These are phyloP conservation scores for Benthosema pterotum DNA, from an alignment of 2,797 vertebrate species.

Conservation along the genomic window DNA sequence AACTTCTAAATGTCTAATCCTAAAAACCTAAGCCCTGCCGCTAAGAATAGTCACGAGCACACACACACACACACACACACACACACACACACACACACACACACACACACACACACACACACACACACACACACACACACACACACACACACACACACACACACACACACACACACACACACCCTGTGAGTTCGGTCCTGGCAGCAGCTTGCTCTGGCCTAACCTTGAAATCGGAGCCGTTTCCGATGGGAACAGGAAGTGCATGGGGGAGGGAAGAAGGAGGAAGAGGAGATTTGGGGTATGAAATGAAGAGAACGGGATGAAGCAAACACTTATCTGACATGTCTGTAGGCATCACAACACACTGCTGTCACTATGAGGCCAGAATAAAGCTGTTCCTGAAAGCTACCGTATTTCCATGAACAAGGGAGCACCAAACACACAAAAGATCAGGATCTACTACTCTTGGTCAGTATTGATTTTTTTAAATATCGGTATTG, in stretches of 20 bases:
- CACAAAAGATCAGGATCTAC: too few relatives aligned
- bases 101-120: slow-evolving; percentile 38
- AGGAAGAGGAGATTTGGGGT: slow-evolving; percentile 13
- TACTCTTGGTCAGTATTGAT: too few relatives aligned
- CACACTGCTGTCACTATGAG: too few relatives aligned
- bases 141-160: slow-evolving; percentile 42
- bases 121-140: slow-evolving; percentile 48
- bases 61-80: slow-evolving; percentile 43
- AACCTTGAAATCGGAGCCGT: slow-evolving; percentile 85
- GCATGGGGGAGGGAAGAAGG: slow-evolving; percentile 24
- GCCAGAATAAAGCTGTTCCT: too few relatives aligned
- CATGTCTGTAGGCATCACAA: too few relatives aligned
- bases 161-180: slow-evolving; percentile 24
- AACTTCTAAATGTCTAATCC: too few relatives aligned
- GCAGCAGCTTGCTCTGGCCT: slow-evolving; percentile 68
- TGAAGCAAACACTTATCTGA: slow-evolving; percentile 6
- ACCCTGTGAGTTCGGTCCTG: slow-evolving; percentile 47
- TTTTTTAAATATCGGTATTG: too few relatives aligned
- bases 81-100: slow-evolving; percentile 33
- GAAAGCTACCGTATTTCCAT: too few relatives aligned
- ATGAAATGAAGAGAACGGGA: slow-evolving; percentile 7
- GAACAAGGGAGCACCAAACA: too few relatives aligned
- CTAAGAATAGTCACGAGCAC: slow-evolving; percentile 49
- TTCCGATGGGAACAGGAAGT: slow-evolving; percentile 74
- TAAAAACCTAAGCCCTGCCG: too few relatives aligned